Evolutionary conservation across 2,888 invertebrate genomes (phyloP).

Genomic region (Cetonia aurata): DNA sequence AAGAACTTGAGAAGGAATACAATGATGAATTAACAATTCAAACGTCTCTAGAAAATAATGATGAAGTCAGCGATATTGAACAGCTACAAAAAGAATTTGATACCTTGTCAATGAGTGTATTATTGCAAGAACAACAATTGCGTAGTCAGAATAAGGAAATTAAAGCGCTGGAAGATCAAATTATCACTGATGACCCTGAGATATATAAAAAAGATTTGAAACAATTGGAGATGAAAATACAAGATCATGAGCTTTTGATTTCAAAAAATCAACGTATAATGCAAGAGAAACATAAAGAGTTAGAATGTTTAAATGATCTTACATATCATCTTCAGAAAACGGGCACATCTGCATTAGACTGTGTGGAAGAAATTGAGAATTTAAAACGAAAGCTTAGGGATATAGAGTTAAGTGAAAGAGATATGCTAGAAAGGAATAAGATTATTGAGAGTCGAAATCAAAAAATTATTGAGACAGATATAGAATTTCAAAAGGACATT

Average conservation of each 20-base stretch:
- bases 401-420: not conserved
- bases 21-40: not conserved
- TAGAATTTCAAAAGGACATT: constrained; percentile 5
- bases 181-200: constrained; percentile 9
- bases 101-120: not conserved
- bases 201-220: not conserved
- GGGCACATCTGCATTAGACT: constrained; percentile 7
- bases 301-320: not conserved
- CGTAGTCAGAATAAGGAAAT: not conserved
- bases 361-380: not conserved
- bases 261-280: constrained; percentile 1
- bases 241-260: not conserved
- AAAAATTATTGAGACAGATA: not conserved
- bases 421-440: constrained; percentile 1
- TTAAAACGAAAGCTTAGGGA: not conserved
- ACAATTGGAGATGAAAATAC: not conserved
- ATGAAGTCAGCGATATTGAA: not conserved
- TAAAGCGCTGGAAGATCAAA: constrained; percentile 1
- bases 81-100: constrained; percentile 15
- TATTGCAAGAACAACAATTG: not conserved
- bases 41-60: not conserved
- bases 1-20: not conserved
- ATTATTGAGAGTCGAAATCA: not conserved
- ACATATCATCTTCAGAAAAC: not conserved
- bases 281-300: constrained; percentile 3